phyloP scores from a whole-genome alignment of 1,140 invertebrate species.

The Megalopta genalis region DNA sequence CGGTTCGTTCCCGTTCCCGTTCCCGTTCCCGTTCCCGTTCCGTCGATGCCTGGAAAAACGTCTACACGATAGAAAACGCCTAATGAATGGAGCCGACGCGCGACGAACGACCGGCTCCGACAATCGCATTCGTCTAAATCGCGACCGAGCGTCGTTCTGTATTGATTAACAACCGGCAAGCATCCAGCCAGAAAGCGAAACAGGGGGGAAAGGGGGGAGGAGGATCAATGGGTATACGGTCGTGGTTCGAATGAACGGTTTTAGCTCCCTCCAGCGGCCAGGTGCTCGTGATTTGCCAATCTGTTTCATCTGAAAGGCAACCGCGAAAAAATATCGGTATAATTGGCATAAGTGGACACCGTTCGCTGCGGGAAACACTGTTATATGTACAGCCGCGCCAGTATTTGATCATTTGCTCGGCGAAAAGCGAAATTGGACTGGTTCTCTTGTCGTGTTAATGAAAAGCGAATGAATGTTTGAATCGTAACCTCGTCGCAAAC shows the following conservation, averaged over 20 bases:
- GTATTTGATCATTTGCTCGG: too few relatives aligned
- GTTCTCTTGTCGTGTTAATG: too few relatives aligned
- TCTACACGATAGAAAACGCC: slow-evolving; percentile 30
- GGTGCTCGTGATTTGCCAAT: slow-evolving; percentile 5
- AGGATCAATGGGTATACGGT: slow-evolving; percentile 16
- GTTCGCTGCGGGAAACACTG: too few relatives aligned
- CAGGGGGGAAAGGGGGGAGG: not conserved
- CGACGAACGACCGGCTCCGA: slow-evolving; percentile 6
- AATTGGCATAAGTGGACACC: slow-evolving; percentile 5
- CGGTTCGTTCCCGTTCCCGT: too few relatives aligned
- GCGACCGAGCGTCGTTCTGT: slow-evolving; percentile 31
- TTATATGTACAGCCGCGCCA: too few relatives aligned
- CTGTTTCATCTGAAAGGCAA: slow-evolving; percentile 23
- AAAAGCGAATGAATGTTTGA: too few relatives aligned
- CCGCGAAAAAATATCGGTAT: not conserved
- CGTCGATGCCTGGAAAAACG: slow-evolving; percentile 19
- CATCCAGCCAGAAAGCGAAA: slow-evolving; percentile 31
- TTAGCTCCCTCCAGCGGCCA: not conserved
- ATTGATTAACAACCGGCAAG: slow-evolving; percentile 38
- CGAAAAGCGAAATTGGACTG: too few relatives aligned
- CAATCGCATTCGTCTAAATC: slow-evolving; percentile 31
- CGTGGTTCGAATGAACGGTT: not conserved
- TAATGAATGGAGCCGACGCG: not conserved
- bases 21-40: too few relatives aligned
- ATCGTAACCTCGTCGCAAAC: too few relatives aligned